Evolutionary conservation across 2,888 invertebrate species (phyloP), one percentile per base, ranked within the genome.

Genomic region (Shargacucullia verbasci): DNA sequence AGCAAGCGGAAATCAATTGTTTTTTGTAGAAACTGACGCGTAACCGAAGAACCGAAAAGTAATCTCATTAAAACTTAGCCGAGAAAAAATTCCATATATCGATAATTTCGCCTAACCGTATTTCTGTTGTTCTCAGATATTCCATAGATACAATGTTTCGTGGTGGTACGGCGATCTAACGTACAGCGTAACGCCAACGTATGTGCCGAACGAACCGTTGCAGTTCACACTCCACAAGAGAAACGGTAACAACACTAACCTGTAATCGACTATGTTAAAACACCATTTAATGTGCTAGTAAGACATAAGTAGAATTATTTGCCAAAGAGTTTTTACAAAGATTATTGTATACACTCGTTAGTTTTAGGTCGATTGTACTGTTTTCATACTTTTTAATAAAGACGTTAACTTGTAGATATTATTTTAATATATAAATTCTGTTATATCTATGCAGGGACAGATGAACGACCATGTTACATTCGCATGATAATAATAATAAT

Each of bases 181-280:
- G 13, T 96, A 96, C 84, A 96, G 96, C 85, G 96, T 96, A 54
- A 96, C 96, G 64, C 96, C 97, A 50, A 97, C 97, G 41, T 97
- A 97, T 79, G 95, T 96, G 58, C 96, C 97, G 11, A 95, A 95
- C 78, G 96, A 97, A 76, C 96, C 97, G 35, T 86, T 97, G 59
- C 95, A 95, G 86, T 97, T 97, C 82, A 95, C 95, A 80, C 87
- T 96, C 68, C 94, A 89, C 44, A 87, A 87, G 53, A 87, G 90
- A 70, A 77, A 60, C 56, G 43, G 58, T 57, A 65, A 40, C 56
- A 46, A 48, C 38, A 46, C 66, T 43, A 70, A 25, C 20, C 35
- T 37, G 15, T 50, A 52, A 60, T 58, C 37, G 37, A 34, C 14
- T 57, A 62, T 49, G 64, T 20, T 50, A 46, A 67, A 63, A 10